Evolutionary conservation across 2,888 invertebrate species (phyloP), one percentile per base, ranked within the genome.

Genomic region (Clitarchus hookeri): DNA sequence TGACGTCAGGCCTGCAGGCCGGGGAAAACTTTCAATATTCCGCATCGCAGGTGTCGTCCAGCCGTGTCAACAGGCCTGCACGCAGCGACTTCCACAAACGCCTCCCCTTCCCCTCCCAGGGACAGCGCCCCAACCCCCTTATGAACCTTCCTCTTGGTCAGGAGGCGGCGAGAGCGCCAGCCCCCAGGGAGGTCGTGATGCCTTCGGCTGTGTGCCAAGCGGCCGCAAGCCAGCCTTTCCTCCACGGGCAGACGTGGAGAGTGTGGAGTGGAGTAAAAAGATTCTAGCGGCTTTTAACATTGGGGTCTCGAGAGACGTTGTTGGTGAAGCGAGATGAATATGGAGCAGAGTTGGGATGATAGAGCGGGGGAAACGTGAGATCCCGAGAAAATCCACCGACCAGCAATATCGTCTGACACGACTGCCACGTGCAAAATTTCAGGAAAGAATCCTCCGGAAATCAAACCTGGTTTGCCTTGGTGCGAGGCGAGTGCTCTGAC

Each of bases 31-130:
- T 82, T 27, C 82, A 82, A 82, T 82, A 82, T 82, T 36, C 82
- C 82, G 23, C 82, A 82, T 36, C 82, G 82, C 82, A 82, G 82
- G 82, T 82, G 82, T 82, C 82, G 36, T 82, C 82, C 82, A 44
- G 82, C 82, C 44, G 44, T 36, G 82, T 82, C 82, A 82, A 82
- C 82, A 82, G 44, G 16, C 27, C 16, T 82, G 82, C 44, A 19
- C 82, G 16, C 82, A n/a, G 65, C 23, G 53, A 53, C 53, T 53
- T 53, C 19, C 19, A 53, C 79, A 12, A 11, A 13, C 82, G 36
- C 9, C 9, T 27, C 23, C 25, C 25, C 23, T 0, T 4, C 25
- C 25, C 82, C 82, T 12, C 79, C 6, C 48, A 48, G 11, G 48
- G 12, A 48, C 3, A 4, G 27, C 44, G 25, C 23, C 36, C 36